Evolutionary conservation across 2,797 vertebrate genomes (phyloP), one percentile per base, ranked within the genome.

Genomic region (Mastacembelus armatus): DNA sequence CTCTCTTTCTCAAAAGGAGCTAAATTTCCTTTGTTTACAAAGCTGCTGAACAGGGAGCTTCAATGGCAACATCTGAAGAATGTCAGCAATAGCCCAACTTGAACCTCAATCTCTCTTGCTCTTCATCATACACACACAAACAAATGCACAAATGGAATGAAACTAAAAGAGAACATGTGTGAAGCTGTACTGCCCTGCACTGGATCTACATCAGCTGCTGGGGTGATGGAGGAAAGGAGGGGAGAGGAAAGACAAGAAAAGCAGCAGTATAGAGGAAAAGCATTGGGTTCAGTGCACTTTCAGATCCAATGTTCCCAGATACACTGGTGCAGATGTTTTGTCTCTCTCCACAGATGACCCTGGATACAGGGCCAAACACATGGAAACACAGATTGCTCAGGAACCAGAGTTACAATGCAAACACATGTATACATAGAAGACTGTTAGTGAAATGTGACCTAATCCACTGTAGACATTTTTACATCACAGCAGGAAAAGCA

Each of bases 311-410:
- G 79, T 85, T 80, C 82, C 74, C 60, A 78, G 58, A 82, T 60
- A 67, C 56, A 69, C 43, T 43, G 38, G 49, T 76, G 66, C 86
- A 87, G 83, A 87, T 86, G 84, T 80, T 77, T 49, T 77, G 65
- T 49, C 43, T 77, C 54, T 73, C n/a, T 65, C 26, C 44, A 39
- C 49, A 51, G 65, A 74, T 1, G 29, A 78, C 71, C 38, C 22
- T 40, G 60, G 67, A 45, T 51, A 36, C 11, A 5, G 40, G 75
- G 62, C 54, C 54, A 60, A 66, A 74, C 50, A 43, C 57, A 60
- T 58, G 36, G n/a, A 65, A 44, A 54, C 57, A 57, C 22, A 11
- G 38, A 18, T 40, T 9, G 22, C 78, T 50, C 22, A 22, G 49
- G 60, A 71, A 70, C 59, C 26, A n/a, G 5, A 45, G 21, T 12